Percentiles rank a stretch among this genome's conserved stretches.
Conservation (phyloP, 1,140 invertebrate genomes). For the Drosophila melanogaster region Release_6_plus_ISO1_MT NT_037436.4:13260501-13261000, state of each 20-base stretch:
- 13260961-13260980: conserved; percentile 48
- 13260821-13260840: conserved; percentile 3
- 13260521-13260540: conserved; percentile 32
- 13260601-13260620: no score
- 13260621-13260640: no score
- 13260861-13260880: conserved; percentile 18
- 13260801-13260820: conserved; percentile 25
- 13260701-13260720: conserved; percentile 13
- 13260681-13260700: conserved; percentile 1
- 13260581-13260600: no score
- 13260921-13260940: conserved; percentile 71
- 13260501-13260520: neutral
- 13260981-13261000: conserved; percentile 13
- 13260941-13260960: conserved; percentile 36
- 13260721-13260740: conserved; percentile 19
- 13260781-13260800: neutral
- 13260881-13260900: conserved; percentile 49
- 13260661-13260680: neutral
- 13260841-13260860: conserved; percentile 20
- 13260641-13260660: no score
- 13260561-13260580: neutral
- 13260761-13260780: conserved; percentile 25
- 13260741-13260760: conserved; percentile 6
- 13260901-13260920: conserved; percentile 31
- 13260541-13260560: conserved; percentile 32